These are phyloP conservation scores for Limenitis camilla DNA, from an alignment of 2,888 invertebrate genomes.

Conservation along the genomic window DNA sequence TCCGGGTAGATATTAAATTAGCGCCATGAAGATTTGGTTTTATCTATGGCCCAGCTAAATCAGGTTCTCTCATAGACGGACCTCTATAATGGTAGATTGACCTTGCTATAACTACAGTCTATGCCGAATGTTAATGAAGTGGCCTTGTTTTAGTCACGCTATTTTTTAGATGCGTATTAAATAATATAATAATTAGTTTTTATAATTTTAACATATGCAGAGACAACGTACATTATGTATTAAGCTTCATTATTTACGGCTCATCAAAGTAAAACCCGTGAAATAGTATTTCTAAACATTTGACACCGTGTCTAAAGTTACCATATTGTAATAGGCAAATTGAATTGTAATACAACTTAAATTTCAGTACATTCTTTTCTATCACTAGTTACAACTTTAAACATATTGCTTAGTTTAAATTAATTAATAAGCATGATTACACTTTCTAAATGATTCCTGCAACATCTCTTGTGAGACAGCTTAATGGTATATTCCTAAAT, in stretches of 20 bases:
- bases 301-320: too few species aligned
- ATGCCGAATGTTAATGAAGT: slow-evolving; percentile 56
- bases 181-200: slow-evolving; percentile 6
- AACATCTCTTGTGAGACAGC: background rate
- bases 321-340: too few species aligned
- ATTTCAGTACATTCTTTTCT: too few species aligned
- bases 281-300: too few species aligned
- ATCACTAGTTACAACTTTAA: too few species aligned
- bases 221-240: background rate
- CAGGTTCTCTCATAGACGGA: slow-evolving; percentile 18
- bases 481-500: slow-evolving; percentile 7
- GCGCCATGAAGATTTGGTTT: slow-evolving; percentile 12
- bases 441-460: background rate
- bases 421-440: too few species aligned
- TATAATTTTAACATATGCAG: slow-evolving; percentile 1
- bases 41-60: slow-evolving; percentile 18
- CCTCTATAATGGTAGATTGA: slow-evolving; percentile 30
- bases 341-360: too few species aligned
- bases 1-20: background rate
- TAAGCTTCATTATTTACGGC: too few species aligned
- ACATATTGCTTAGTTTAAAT: too few species aligned
- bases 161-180: slow-evolving; percentile 12
- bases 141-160: slow-evolving; percentile 63
- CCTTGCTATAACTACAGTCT: slow-evolving; percentile 51
- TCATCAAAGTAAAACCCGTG: too few species aligned